Conservation (phyloP, 2,113 vertebrate genomes). For the Cyprinodon brontotheroides region DNA sequence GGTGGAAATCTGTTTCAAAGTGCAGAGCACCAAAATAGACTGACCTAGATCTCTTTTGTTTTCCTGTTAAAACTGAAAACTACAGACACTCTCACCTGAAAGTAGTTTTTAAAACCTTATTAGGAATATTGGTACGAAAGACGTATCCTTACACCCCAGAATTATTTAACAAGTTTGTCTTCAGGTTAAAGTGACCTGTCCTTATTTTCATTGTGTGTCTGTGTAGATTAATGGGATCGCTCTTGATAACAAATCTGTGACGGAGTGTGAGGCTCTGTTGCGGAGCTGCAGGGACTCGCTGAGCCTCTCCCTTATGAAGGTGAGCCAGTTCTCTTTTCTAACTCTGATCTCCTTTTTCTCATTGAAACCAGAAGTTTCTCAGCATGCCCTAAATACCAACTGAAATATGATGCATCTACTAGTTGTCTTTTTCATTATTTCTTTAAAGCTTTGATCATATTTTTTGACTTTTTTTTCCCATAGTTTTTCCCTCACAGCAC, state of each 20-base stretch:
- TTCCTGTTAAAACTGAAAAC: background rate
- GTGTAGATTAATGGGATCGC: slow-evolving; percentile 95
- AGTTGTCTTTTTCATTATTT: background rate
- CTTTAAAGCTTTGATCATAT: background rate
- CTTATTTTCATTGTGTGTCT: slow-evolving; percentile 45
- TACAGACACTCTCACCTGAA: slow-evolving; percentile 21
- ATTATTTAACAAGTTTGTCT: slow-evolving; percentile 25
- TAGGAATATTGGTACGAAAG: slow-evolving; percentile 4
- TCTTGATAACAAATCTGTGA: slow-evolving; percentile 97
- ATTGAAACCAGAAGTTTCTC: slow-evolving; percentile 3
- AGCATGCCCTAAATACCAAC: slow-evolving; percentile 31
- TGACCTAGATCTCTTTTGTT: slow-evolving; percentile 60
- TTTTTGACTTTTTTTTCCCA: background rate
- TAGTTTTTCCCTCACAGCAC: slow-evolving; percentile 94
- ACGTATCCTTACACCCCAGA: background rate
- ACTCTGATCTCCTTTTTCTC: slow-evolving; percentile 17
- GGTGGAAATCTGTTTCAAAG: slow-evolving; percentile 44
- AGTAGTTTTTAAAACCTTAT: slow-evolving; percentile 30
- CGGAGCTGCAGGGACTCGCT: slow-evolving; percentile 92
- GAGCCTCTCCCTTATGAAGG: slow-evolving; percentile 95
- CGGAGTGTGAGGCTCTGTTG: slow-evolving; percentile 93
- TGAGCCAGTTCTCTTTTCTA: slow-evolving; percentile 65
- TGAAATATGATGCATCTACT: background rate
- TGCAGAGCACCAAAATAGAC: slow-evolving; percentile 39
- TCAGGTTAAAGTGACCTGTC: slow-evolving; percentile 40